Base-by-base conservation (phyloP, 2,113 vertebrate species). In the Misgurnus anguillicaudatus region DNA sequence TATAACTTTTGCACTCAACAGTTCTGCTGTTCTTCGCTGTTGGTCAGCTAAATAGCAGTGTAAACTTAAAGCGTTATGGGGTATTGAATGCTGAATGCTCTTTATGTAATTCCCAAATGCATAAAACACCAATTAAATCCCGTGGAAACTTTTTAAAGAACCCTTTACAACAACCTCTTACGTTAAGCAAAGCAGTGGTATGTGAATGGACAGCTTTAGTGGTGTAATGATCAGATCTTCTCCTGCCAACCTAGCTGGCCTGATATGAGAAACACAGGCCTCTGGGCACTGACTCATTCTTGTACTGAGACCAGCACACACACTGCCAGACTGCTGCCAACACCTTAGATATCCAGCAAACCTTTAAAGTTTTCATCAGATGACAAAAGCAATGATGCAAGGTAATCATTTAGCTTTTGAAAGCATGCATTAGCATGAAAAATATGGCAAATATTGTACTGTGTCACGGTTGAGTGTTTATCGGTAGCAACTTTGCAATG, bases 251-350 rank as follows among this genome's bases (percentile, higher is more conserved):
- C 36, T 36, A 9, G 6, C 7, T 55, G 11, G 7, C 55, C 39
- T 70, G 73, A 70, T 57, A 70, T 66, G 55, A 69, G 57, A 77
- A 71, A 55, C 9, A 41, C 45, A 76, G 55, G 9, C 9, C 11
- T 64, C 10, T 65, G 24, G 48, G 80, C 48, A 64, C 67, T 19
- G 36, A 41, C 60, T 77, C 17, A 9, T 48, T 24, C 66, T 24
- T 63, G 9, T 53, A 17, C 10, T 4, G 39, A 53, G 64, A 80
- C n/a, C 41, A 57, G 24, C 36, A 76, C 38, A 13, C 39, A 51
- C 60, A 69, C 19, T 14, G 14, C 13, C 38, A 24, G 24, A 62
- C 31, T 36, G 53, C 38, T 66, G 8, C 63, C 74, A 78, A 38
- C 42, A 65, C 31, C 69, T 36, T 39, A 47, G 14, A 74, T 66